A percentile compares a stretch with the other conserved stretches of the same genome.
These are phyloP conservation scores for Polypterus bichir DNA, from an alignment of 2,113 vertebrate genomes.

Conservation along the genomic window DNA sequence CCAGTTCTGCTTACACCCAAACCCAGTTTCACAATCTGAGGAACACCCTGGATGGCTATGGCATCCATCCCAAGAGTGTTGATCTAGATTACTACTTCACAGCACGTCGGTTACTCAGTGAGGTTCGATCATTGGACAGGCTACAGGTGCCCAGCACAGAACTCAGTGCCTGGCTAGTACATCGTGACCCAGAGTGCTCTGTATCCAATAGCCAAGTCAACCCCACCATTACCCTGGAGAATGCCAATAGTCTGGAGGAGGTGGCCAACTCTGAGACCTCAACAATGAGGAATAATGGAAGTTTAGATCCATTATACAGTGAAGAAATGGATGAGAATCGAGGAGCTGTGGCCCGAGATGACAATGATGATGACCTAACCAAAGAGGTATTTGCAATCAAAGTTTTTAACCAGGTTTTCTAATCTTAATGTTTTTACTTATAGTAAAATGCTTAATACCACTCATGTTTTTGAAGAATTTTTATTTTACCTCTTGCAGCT, in stretches of 20 bases:
- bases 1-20: slow-evolving; percentile 95
- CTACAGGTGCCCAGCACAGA: slow-evolving; percentile 80
- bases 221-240: slow-evolving; percentile 68
- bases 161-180: slow-evolving; percentile 87
- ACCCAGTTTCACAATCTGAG: slow-evolving; percentile 96
- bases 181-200: slow-evolving; percentile 79
- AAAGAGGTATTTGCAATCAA: slow-evolving; percentile 72
- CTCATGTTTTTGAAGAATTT: no score
- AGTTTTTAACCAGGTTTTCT: no score
- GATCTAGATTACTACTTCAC: slow-evolving; percentile 89
- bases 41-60: slow-evolving; percentile 92
- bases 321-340: slow-evolving; percentile 68
- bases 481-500: no score
- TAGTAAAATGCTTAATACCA: no score
- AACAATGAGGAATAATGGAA: slow-evolving; percentile 66
- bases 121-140: slow-evolving; percentile 85
- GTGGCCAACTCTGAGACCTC: slow-evolving; percentile 58
- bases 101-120: slow-evolving; percentile 75
- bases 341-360: slow-evolving; percentile 80
- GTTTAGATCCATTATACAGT: slow-evolving; percentile 69
- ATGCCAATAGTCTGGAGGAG: slow-evolving; percentile 64
- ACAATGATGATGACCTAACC: slow-evolving; percentile 57
- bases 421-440: no score
- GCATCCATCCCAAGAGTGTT: slow-evolving; percentile 92
- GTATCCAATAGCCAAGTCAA: slow-evolving; percentile 60